phyloP scores from a whole-genome alignment of 2,113 vertebrate species.

The Zosterops lateralis region DNA sequence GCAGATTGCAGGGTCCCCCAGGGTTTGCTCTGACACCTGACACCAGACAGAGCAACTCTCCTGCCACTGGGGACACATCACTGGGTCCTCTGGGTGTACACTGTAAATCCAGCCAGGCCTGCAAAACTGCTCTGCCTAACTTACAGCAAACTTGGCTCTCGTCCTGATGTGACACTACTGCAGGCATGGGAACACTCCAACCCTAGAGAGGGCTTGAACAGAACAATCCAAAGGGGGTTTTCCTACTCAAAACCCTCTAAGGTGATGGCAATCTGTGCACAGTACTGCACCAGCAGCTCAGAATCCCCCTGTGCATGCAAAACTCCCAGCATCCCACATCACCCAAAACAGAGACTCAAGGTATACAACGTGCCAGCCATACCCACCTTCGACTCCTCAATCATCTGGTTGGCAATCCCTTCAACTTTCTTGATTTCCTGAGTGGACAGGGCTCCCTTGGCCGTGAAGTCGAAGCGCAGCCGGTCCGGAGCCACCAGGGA shows the following conservation, averaged over 20 bases:
- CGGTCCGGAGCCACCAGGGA: constrained; percentile 92
- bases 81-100: fast-evolving
- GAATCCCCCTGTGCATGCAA: background rate
- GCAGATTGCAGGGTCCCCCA: background rate
- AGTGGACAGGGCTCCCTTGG: constrained; percentile 90
- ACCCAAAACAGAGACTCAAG: background rate
- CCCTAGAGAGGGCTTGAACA: background rate
- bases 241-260: background rate
- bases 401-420: constrained; percentile 84
- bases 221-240: background rate
- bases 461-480: constrained; percentile 94
- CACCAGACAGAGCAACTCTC: background rate
- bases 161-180: background rate
- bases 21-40: background rate
- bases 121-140: background rate
- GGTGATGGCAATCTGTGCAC: background rate
- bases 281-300: background rate
- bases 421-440: constrained; percentile 85
- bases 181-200: background rate
- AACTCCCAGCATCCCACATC: background rate
- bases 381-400: constrained; percentile 86
- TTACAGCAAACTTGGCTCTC: background rate
- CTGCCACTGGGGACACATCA: fast-evolving
- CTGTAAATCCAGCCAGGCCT: background rate
- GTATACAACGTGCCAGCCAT: fast-evolving